A percentile compares a stretch with the other conserved stretches of the same genome.
Conservation (phyloP, 2,888 invertebrate genomes). For the Luffia ferchaultella region DNA sequence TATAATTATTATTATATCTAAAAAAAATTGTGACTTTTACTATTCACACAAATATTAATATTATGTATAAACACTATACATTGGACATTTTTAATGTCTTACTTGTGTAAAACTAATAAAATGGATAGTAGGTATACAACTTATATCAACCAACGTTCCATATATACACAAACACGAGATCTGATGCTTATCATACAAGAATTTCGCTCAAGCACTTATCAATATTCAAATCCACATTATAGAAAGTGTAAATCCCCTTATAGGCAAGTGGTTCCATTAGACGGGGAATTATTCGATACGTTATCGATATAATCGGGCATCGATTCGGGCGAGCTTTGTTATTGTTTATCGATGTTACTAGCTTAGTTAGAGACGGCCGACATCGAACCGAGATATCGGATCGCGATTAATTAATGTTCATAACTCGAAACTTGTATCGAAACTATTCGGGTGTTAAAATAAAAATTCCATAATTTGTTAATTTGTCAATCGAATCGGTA, state of each 20-base stretch:
- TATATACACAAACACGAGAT: too few species aligned
- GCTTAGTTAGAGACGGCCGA: conserved; percentile 26
- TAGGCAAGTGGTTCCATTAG: conserved; percentile 50
- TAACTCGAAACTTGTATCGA: conserved; percentile 5
- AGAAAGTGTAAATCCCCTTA: conserved; percentile 61
- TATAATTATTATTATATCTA: too few species aligned
- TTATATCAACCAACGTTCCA: too few species aligned
- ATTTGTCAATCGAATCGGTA: neutral
- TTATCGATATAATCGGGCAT: conserved; percentile 55
- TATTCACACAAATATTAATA: too few species aligned
- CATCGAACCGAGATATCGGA: conserved; percentile 29
- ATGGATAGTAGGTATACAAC: too few species aligned
- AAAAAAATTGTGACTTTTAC: too few species aligned
- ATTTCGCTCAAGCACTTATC: too few species aligned
- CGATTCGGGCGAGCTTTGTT: conserved; percentile 44
- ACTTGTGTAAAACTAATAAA: too few species aligned
- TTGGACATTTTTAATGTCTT: too few species aligned
- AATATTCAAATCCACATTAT: conserved; percentile 54
- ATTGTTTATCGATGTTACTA: conserved; percentile 60
- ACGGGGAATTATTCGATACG: conserved; percentile 47
- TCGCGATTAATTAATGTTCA: conserved; percentile 17
- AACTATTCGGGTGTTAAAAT: neutral
- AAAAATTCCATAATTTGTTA: neutral
- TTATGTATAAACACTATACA: too few species aligned
- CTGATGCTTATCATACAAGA: too few species aligned